Evolutionary conservation across 2,113 vertebrate genomes (phyloP).

Genomic region (Camelus dromedarius): DNA sequence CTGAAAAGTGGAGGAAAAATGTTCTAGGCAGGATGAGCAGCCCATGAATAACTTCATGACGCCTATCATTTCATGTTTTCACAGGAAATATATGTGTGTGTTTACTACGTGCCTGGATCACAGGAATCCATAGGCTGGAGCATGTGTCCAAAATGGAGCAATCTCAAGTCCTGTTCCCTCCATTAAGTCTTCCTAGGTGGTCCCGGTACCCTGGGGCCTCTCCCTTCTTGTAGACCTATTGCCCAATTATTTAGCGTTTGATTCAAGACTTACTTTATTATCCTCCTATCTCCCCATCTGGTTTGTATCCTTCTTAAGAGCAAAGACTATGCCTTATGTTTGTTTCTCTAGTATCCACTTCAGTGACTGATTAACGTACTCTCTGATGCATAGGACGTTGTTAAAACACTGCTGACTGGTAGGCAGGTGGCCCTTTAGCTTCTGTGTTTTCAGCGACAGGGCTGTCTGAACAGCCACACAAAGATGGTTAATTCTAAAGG

Average conservation of each 20-base stretch:
- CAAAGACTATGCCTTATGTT: not conserved
- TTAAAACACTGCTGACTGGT: not conserved
- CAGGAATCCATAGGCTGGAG: not conserved
- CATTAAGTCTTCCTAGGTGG: not conserved
- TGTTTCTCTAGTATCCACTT: not conserved
- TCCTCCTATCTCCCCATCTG: not conserved
- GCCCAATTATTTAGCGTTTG: not conserved
- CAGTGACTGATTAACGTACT: not conserved
- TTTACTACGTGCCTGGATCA: not conserved
- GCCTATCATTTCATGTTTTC: not conserved
- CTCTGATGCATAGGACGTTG: not conserved
- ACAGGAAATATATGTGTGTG: not conserved
- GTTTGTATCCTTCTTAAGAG: conserved; percentile 1
- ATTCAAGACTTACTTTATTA: not conserved
- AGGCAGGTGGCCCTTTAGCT: not conserved
- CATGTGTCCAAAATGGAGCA: not conserved
- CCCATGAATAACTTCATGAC: not conserved
- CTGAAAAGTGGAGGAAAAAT: not conserved
- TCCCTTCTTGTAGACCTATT: not conserved
- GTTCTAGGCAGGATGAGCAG: not conserved
- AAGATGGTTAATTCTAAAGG: not conserved
- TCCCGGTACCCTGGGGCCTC: too few species aligned
- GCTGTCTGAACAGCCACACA: not conserved
- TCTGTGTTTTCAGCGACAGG: not conserved
- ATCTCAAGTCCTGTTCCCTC: not conserved